These are phyloP conservation scores for Mesocricetus auratus DNA, from an alignment of 2,113 vertebrate genomes.

Conservation along the genomic window DNA sequence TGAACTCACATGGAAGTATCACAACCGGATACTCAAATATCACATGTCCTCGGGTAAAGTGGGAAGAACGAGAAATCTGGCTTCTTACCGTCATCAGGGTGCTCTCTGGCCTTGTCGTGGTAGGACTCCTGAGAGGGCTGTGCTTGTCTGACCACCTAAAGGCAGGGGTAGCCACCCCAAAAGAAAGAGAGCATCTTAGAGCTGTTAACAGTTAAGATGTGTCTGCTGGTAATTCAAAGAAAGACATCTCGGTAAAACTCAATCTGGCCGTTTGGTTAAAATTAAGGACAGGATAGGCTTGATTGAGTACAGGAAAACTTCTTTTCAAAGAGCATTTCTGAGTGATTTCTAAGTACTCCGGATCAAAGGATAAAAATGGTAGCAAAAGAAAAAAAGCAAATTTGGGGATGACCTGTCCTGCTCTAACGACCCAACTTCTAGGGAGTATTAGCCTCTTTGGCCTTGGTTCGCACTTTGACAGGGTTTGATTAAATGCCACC, in stretches of 20 bases:
- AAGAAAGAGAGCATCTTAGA: conserved; percentile 74
- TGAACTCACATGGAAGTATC: background rate
- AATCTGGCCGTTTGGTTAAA: background rate
- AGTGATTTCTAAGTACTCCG: background rate
- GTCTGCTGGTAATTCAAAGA: background rate
- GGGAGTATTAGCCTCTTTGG: conserved; percentile 23
- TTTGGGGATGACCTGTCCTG: background rate
- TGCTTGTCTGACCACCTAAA: conserved; percentile 93
- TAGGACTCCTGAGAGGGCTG: conserved; percentile 94
- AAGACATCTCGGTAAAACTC: background rate
- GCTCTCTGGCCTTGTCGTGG: conserved; percentile 98
- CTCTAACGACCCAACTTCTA: conserved; percentile 25
- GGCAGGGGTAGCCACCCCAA: conserved; percentile 65
- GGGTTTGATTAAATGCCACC: conserved; percentile 9
- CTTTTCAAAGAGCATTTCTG: background rate
- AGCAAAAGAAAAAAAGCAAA: background rate
- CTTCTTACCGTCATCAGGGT: conserved; percentile 94
- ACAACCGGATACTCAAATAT: background rate
- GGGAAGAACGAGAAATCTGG: background rate
- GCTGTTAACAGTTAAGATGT: background rate
- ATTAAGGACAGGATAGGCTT: background rate
- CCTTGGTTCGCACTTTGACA: background rate
- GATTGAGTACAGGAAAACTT: background rate
- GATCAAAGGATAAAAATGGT: background rate
- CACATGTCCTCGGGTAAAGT: background rate